A percentile compares a stretch with the other conserved stretches of the same genome.
These are phyloP conservation scores for Plumapathes pennacea DNA, from an alignment of 92 coral and sea anemone species.

Conservation along the genomic window DNA sequence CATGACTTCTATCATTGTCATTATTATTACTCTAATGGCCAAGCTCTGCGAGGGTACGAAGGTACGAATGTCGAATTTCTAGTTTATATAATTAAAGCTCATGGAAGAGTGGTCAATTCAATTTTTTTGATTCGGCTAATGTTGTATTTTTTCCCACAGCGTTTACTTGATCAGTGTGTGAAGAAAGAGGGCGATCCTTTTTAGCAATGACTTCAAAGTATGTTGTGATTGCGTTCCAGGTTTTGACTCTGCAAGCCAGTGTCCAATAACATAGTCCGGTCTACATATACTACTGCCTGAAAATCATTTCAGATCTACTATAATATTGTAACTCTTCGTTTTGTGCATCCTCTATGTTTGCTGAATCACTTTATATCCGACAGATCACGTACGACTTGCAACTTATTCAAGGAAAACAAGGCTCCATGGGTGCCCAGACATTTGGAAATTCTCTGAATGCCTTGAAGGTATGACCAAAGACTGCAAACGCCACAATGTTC, in stretches of 20 bases:
- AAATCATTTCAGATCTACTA: too few relatives aligned
- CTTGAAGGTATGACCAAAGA: constrained; percentile 58
- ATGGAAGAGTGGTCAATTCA: too few relatives aligned
- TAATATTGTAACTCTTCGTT: too few relatives aligned
- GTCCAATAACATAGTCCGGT: too few relatives aligned
- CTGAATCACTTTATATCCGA: not conserved
- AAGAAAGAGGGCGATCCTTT: constrained; percentile 70
- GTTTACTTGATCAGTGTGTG: constrained; percentile 73
- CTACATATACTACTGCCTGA: too few relatives aligned
- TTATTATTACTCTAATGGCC: not conserved
- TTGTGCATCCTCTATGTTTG: not conserved
- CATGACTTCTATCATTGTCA: too few relatives aligned
- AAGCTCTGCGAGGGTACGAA: not conserved
- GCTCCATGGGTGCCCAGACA: constrained; percentile 33
- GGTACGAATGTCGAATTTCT: too few relatives aligned
- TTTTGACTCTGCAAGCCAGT: too few relatives aligned
- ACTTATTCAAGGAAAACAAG: constrained; percentile 64
- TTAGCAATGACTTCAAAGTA: constrained; percentile 78
- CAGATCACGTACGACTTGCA: constrained; percentile 65
- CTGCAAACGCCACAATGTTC: too few relatives aligned
- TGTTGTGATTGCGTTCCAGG: too few relatives aligned
- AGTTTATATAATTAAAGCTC: too few relatives aligned
- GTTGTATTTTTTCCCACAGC: constrained; percentile 19
- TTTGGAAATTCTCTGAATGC: constrained; percentile 62
- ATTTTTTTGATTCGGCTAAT: too few relatives aligned